phyloP scores from a whole-genome alignment of 2,797 vertebrate genomes.

The Galaxias olidus region DNA sequence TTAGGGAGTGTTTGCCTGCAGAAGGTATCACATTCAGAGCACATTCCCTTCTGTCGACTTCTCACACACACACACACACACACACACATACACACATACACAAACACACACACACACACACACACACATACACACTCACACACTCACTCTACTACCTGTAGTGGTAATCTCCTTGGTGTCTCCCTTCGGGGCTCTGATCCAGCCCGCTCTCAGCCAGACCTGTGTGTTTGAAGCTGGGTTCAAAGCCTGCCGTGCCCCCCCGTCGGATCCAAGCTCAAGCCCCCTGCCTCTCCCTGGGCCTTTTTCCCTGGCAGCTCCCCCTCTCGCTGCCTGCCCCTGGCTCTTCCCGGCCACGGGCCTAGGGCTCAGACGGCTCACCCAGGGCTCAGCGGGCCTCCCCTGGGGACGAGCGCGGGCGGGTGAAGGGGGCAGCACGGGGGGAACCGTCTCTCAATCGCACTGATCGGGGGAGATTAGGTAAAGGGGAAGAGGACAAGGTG shows the following conservation, averaged over 20 bases:
- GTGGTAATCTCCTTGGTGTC: slow-evolving; percentile 32
- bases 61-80: slow-evolving; percentile 3
- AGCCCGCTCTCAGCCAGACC: slow-evolving; percentile 45
- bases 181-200: slow-evolving; percentile 28
- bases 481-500: background rate
- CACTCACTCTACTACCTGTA: background rate
- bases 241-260: slow-evolving; percentile 45
- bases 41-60: too few relatives aligned
- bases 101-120: background rate
- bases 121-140: background rate
- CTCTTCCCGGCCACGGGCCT: background rate
- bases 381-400: slow-evolving; percentile 13
- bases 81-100: slow-evolving; percentile 1
- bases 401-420: slow-evolving; percentile 17
- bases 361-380: slow-evolving; percentile 12
- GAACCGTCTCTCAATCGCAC: background rate
- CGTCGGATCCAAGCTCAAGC: slow-evolving; percentile 40
- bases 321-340: background rate
- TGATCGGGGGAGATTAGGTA: slow-evolving; percentile 16
- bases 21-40: background rate
- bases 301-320: background rate
- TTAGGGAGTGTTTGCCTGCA: slow-evolving; percentile 1
- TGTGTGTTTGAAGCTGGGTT: slow-evolving; percentile 50
- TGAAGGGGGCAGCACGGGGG: slow-evolving; percentile 13
- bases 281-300: background rate